Base-by-base conservation (phyloP, 2,888 invertebrate species). In the Euphydryas editha region DNA sequence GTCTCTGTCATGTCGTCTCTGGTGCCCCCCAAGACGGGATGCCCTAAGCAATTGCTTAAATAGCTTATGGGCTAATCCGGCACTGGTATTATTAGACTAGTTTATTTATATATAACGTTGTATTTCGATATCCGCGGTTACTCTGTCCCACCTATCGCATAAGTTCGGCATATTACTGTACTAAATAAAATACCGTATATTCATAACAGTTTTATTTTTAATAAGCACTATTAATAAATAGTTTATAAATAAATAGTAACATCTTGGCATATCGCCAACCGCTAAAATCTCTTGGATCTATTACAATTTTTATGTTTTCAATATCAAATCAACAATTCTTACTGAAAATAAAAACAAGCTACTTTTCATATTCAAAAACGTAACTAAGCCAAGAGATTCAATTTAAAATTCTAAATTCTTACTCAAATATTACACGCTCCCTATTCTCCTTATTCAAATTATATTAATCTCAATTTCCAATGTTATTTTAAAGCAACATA, bases 351-450 rank as follows among this genome's bases (percentile, higher is more conserved):
- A 47, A 47, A 13, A 13, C 18, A 20, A 17, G 11, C 0, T 11
- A 21, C 10, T 20, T 47, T 47, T 17, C 7, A 39, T 39, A 39
- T 36, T 36, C n/a, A 36, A 36, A 39, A 39, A 39, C 5, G 15
- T n/a, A 44, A n/a, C 42, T 44, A 44, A 5, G 24, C 49, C 49
- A 51, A 51, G 49, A 51, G 49, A 51, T 51, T 51, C 49, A 3
- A 49, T 15, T 21, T 24, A 0, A 51, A 51, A 44, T 39, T 39
- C 3, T 4, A 21, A 0, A n/a, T n/a, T 24, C n/a, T 7, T 2
- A 47, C 20, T 5, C 39, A 39, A 11, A 39, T 39, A 39, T 39
- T 2, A 11, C 10, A 37, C 8, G 30, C 6, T 36, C 8, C 8
- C 2, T 6, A 8, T 3, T 39, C 39, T 13, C 15, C 15, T 39